Conservation (phyloP, 2,113 vertebrate genomes). For the Alethe castanea region DNA sequence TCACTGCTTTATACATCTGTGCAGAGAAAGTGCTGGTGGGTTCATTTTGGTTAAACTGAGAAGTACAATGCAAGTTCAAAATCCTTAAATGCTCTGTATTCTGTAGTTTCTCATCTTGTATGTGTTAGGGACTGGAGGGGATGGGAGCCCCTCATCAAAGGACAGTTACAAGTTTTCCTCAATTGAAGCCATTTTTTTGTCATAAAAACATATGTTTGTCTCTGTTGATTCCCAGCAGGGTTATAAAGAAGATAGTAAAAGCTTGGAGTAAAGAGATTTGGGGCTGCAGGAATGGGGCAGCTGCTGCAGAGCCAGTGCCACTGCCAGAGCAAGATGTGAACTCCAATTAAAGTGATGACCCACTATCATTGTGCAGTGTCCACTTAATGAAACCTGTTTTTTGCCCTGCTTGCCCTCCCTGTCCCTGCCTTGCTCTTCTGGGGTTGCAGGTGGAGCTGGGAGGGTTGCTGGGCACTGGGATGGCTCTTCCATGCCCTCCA, state of each 20-base stretch:
- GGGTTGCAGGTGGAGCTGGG: not conserved
- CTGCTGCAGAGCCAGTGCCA: rapidly evolving
- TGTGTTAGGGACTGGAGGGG: rapidly evolving
- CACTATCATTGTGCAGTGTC: rapidly evolving
- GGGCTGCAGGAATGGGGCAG: not conserved
- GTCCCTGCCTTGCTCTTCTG: not conserved
- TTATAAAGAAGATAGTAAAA: not conserved
- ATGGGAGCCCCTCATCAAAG: not conserved
- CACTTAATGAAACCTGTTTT: not conserved
- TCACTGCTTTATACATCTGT: not conserved
- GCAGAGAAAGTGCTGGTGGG: not conserved
- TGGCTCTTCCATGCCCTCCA: not conserved
- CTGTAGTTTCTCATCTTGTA: not conserved
- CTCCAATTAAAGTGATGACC: rapidly evolving
- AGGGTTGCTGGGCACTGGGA: not conserved
- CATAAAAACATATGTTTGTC: not conserved
- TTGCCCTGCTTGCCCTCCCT: rapidly evolving
- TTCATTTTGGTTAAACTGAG: not conserved
- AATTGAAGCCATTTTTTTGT: not conserved
- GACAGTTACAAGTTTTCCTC: not conserved
- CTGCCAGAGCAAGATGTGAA: not conserved
- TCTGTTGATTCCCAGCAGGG: not conserved
- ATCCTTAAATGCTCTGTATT: not conserved
- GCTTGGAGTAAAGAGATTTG: not conserved
- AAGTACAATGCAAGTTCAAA: not conserved